These are phyloP conservation scores for Plectrocnemia conspersa DNA, from an alignment of 1,140 invertebrate species.

Conservation along the genomic window DNA sequence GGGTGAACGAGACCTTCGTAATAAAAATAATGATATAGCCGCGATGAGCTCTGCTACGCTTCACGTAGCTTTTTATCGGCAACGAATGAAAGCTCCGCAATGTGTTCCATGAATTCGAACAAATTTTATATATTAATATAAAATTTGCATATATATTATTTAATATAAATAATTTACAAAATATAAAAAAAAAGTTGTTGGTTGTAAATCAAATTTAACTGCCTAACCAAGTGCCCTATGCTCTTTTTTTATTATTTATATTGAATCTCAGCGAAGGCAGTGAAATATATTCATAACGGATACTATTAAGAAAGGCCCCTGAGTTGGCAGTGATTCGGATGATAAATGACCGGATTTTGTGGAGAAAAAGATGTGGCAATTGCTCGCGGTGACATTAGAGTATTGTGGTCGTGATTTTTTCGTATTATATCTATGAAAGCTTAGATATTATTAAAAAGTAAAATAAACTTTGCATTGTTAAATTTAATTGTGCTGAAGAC, in stretches of 20 bases:
- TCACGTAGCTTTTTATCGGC: constrained; percentile 16
- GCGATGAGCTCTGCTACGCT: constrained; percentile 22
- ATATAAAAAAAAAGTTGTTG: not conserved
- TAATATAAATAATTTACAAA: too few relatives aligned
- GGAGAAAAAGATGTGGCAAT: constrained; percentile 25
- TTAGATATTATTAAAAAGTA: not conserved
- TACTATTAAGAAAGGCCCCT: constrained; percentile 14
- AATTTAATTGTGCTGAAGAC: too few relatives aligned
- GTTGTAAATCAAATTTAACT: too few relatives aligned
- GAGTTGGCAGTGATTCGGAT: constrained; percentile 22
- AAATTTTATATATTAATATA: not conserved
- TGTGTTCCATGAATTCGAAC: too few relatives aligned
- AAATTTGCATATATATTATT: too few relatives aligned
- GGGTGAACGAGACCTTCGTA: constrained; percentile 28
- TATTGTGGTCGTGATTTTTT: constrained; percentile 2
- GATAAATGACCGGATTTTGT: constrained; percentile 32
- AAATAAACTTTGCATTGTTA: not conserved
- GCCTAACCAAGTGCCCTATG: too few relatives aligned
- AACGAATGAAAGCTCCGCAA: too few relatives aligned
- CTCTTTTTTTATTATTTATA: too few relatives aligned
- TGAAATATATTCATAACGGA: too few relatives aligned
- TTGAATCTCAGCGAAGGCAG: too few relatives aligned
- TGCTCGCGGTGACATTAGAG: constrained; percentile 29
- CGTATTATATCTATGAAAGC: not conserved
- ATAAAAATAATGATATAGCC: constrained; percentile 34